Conservation (phyloP, 2,888 invertebrate species). For the Hyposoter dolosus region DNA sequence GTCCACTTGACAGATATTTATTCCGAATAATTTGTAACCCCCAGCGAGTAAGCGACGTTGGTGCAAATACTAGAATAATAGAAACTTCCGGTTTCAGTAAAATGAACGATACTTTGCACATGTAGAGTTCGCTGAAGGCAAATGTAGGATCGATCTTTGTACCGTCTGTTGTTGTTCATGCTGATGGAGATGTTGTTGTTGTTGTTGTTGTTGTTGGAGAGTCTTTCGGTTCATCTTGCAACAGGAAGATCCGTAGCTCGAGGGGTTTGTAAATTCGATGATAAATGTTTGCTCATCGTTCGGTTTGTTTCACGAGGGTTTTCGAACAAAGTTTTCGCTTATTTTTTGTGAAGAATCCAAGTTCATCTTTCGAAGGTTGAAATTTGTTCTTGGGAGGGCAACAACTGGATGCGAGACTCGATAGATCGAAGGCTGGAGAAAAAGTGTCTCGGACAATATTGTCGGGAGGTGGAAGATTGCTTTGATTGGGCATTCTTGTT, state of each 20-base stretch:
- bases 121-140: neutral
- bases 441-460: neutral
- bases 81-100: neutral
- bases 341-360: neutral
- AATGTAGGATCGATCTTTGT: neutral
- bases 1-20: neutral
- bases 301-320: neutral
- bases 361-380: neutral
- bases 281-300: conserved; percentile 13
- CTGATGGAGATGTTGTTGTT: no score
- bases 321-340: neutral
- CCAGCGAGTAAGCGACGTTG: neutral
- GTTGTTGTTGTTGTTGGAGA: neutral
- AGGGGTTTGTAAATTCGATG: neutral
- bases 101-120: neutral
- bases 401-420: neutral
- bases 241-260: neutral
- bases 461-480: neutral
- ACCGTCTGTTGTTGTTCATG: neutral
- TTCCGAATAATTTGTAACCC: neutral
- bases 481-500: neutral
- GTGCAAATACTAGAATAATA: neutral
- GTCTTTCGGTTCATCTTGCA: neutral
- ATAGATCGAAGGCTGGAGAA: neutral
- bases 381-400: neutral